These are phyloP conservation scores for Chelmon rostratus DNA, from an alignment of 2,797 vertebrate genomes.

Conservation along the genomic window DNA sequence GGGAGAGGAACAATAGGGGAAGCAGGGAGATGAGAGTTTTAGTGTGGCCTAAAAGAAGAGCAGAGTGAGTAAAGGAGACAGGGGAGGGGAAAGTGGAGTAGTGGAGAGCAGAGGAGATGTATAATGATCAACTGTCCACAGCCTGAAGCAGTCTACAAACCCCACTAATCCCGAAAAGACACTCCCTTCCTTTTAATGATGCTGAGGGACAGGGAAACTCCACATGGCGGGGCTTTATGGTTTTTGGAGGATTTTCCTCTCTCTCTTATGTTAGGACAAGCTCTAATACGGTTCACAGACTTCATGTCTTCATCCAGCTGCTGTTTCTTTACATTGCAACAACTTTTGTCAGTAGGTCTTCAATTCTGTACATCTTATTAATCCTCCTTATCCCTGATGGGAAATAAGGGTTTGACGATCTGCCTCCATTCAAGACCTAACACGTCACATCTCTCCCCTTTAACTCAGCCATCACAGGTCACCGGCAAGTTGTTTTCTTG, in stretches of 20 bases:
- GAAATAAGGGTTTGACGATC: too few relatives aligned
- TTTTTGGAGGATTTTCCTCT: constrained; percentile 45
- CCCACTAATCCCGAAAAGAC: constrained; percentile 64
- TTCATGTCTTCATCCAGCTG: background rate
- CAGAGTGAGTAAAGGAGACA: background rate
- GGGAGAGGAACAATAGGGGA: background rate
- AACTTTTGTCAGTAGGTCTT: constrained; percentile 4
- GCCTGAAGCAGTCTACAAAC: constrained; percentile 59
- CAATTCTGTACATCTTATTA: background rate
- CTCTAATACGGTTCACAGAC: constrained; percentile 19
- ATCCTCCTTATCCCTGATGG: too few relatives aligned
- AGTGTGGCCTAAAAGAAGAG: constrained; percentile 27
- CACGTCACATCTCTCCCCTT: too few relatives aligned
- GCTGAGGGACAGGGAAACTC: constrained; percentile 44
- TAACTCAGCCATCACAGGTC: too few relatives aligned
- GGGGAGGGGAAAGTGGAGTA: background rate
- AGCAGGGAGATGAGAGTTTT: constrained; percentile 8
- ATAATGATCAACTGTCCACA: constrained; percentile 65
- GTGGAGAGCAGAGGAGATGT: constrained; percentile 40
- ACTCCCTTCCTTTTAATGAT: constrained; percentile 65
- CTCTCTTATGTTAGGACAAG: constrained; percentile 23
- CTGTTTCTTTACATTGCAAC: background rate
- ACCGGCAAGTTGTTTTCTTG: too few relatives aligned
- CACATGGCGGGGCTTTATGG: constrained; percentile 22
- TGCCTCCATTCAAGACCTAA: too few relatives aligned